Conservation (phyloP, 2,113 vertebrate genomes). For the Trichomycterus rosablanca region DNA sequence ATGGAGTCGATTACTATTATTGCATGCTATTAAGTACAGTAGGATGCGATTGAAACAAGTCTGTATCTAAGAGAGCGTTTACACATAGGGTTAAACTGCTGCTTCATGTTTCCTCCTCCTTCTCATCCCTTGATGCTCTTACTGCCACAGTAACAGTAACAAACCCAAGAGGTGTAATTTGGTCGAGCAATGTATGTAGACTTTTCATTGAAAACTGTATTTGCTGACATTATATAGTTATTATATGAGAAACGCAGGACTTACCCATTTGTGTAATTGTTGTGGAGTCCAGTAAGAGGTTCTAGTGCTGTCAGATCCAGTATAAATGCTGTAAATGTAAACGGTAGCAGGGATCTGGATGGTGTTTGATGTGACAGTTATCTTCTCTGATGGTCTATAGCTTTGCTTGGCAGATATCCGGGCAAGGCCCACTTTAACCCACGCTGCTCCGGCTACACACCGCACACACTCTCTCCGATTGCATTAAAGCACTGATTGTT, state of each 20-base stretch:
- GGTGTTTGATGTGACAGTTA: constrained; percentile 32
- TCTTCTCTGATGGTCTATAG: neutral
- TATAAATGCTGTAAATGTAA: neutral
- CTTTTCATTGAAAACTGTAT: neutral
- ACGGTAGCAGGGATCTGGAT: constrained; percentile 43
- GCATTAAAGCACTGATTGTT: neutral
- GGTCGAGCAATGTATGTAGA: neutral
- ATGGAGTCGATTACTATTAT: too few relatives aligned
- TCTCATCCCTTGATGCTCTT: constrained; percentile 4
- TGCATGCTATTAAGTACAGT: too few relatives aligned
- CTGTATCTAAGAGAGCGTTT: too few relatives aligned
- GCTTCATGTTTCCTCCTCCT: constrained; percentile 1
- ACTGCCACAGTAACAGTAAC: constrained; percentile 5
- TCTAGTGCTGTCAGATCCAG: neutral
- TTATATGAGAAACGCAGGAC: neutral
- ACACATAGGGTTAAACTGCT: too few relatives aligned
- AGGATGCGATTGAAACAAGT: too few relatives aligned
- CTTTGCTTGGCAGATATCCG: constrained; percentile 52
- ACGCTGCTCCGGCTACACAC: constrained; percentile 34
- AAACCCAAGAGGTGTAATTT: neutral
- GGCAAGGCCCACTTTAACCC: constrained; percentile 58
- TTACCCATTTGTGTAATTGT: constrained; percentile 24
- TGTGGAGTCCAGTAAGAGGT: neutral
- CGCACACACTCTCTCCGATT: constrained; percentile 21
- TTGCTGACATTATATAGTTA: neutral